These are phyloP conservation scores for Diabrotica virgifera DNA, from an alignment of 1,140 invertebrate species.

Conservation along the genomic window DNA sequence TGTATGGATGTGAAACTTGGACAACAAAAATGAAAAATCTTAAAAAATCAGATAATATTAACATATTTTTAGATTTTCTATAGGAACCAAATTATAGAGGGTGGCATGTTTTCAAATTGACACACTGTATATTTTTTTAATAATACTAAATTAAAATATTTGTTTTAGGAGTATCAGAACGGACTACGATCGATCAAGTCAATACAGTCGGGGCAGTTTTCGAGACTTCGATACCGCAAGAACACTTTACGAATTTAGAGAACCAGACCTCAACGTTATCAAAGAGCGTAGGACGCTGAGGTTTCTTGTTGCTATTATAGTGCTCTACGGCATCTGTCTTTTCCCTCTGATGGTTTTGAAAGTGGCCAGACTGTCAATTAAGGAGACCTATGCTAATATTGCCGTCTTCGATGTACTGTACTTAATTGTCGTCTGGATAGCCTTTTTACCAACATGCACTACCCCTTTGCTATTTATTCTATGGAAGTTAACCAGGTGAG, in stretches of 20 bases:
- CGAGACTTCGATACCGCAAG: constrained; percentile 28
- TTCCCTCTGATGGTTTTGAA: constrained; percentile 67
- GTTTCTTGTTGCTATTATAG: constrained; percentile 65
- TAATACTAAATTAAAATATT: background rate
- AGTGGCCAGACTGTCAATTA: constrained; percentile 61
- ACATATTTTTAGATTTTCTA: no score
- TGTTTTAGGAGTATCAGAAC: constrained; percentile 32
- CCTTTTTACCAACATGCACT: constrained; percentile 64
- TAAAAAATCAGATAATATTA: no score
- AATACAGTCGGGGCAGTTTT: constrained; percentile 39
- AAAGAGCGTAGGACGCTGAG: constrained; percentile 66
- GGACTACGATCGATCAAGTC: constrained; percentile 33
- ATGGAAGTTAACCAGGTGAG: constrained; percentile 64
- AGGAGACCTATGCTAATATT: constrained; percentile 68
- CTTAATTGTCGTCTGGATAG: constrained; percentile 67
- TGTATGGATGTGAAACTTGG: no score
- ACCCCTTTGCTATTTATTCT: constrained; percentile 63
- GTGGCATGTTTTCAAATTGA: no score
- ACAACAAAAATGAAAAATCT: no score
- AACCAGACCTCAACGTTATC: constrained; percentile 60
- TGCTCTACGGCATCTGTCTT: constrained; percentile 62
- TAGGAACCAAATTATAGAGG: no score
- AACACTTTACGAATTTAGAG: constrained; percentile 50
- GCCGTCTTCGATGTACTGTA: constrained; percentile 68
- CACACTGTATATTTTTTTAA: no score